These are phyloP conservation scores for Tetrapedia diversipes DNA, from an alignment of 2,888 invertebrate genomes.

Conservation along the genomic window DNA sequence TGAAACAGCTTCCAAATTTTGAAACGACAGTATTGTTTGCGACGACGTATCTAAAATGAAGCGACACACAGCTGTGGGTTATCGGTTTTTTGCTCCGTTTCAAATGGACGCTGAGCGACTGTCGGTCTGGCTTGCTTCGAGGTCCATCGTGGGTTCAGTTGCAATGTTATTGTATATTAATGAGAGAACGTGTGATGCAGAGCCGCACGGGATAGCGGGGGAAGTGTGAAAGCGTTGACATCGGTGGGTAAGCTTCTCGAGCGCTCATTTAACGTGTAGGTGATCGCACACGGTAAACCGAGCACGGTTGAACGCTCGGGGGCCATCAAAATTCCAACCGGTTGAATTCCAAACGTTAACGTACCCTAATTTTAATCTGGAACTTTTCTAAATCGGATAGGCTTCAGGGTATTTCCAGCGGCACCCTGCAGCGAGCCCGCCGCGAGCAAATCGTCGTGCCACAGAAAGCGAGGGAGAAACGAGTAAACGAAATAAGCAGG, in stretches of 20 bases:
- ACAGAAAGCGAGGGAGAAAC: background rate
- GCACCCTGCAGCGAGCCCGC: background rate
- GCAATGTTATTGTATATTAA: constrained; percentile 32
- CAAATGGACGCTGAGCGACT: background rate
- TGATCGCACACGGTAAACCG: background rate
- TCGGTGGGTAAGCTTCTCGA: background rate
- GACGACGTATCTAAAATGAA: no score
- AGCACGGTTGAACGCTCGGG: background rate
- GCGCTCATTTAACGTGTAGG: background rate
- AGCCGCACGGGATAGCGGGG: background rate
- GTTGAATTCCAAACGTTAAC: background rate
- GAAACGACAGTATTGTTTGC: no score
- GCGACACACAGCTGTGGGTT: background rate
- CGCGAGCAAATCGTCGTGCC: background rate
- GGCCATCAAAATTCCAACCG: background rate
- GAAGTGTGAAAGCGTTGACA: background rate
- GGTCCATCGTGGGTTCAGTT: constrained; percentile 18
- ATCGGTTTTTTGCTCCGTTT: constrained; percentile 15
- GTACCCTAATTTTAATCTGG: background rate
- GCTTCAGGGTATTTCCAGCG: background rate
- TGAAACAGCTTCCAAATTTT: no score
- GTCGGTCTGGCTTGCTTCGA: constrained; percentile 3
- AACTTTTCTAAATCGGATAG: background rate
- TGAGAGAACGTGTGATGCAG: constrained; percentile 1
- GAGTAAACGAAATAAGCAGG: background rate